Percentiles rank a stretch among this genome's conserved stretches.
These are phyloP conservation scores for Halcyon chelicuti DNA, from an alignment of 2,797 vertebrate genomes.

Conservation along the genomic window DNA sequence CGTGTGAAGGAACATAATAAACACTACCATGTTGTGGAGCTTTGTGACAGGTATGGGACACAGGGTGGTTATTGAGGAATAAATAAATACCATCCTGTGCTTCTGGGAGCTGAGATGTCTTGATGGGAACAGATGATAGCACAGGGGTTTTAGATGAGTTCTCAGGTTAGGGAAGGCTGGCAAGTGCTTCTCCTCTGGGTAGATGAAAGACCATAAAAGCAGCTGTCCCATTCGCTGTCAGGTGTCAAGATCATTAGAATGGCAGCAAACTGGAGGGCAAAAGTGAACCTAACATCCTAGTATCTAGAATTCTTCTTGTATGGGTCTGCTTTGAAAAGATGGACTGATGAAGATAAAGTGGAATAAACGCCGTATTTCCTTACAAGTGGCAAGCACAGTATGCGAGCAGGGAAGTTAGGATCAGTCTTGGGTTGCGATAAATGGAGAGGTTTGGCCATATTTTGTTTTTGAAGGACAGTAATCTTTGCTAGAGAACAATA, in stretches of 20 bases:
- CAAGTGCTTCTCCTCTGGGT: background rate
- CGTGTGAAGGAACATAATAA: background rate
- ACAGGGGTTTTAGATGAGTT: background rate
- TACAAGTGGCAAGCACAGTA: background rate
- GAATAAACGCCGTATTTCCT: background rate
- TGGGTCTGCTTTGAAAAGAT: background rate
- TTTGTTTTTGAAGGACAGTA: background rate
- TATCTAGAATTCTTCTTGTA: background rate
- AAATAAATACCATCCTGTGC: background rate
- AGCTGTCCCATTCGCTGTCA: background rate
- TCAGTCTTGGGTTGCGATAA: background rate
- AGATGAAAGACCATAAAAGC: background rate
- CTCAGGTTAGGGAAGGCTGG: background rate
- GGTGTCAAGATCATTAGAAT: background rate
- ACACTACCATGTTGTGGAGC: background rate
- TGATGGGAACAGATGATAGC: background rate
- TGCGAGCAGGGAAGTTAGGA: background rate
- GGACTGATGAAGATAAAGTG: background rate
- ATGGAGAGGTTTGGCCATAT: background rate
- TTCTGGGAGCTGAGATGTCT: background rate
- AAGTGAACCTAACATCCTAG: background rate
- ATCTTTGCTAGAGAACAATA: background rate
- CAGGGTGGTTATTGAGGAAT: background rate
- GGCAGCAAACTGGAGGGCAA: background rate
- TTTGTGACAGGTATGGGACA: background rate